phyloP scores from a whole-genome alignment of 2,113 vertebrate genomes.

The Propithecus coquereli region DNA sequence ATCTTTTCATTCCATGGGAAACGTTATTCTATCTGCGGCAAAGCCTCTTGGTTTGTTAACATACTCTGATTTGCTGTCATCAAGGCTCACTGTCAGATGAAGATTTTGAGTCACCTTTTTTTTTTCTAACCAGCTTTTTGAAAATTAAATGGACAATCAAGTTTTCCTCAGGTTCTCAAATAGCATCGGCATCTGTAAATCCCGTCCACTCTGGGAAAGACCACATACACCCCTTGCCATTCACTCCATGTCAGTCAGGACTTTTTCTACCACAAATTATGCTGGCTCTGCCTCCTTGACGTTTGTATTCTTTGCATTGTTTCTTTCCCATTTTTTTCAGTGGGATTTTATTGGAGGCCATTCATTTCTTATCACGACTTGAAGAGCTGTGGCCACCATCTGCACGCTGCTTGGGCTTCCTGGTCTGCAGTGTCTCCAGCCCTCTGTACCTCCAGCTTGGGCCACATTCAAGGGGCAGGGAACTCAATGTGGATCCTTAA shows the following conservation, averaged over 20 bases:
- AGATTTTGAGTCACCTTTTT: not conserved
- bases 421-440: not conserved
- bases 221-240: not conserved
- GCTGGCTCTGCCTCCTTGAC: not conserved
- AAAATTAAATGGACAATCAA: not conserved
- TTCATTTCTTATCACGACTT: not conserved
- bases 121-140: conserved; percentile 8
- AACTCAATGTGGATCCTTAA: not conserved
- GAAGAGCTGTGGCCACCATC: not conserved
- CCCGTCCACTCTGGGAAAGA: not conserved
- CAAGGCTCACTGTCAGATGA: not conserved
- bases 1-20: not conserved
- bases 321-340: not conserved
- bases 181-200: not conserved
- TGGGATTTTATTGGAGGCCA: not conserved
- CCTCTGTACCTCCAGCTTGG: not conserved
- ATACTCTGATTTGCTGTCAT: not conserved
- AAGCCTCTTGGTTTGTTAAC: not conserved
- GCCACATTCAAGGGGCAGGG: not conserved
- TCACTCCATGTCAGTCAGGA: not conserved
- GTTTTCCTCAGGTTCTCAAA: not conserved
- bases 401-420: not conserved
- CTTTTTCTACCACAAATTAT: not conserved
- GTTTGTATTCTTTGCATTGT: not conserved
- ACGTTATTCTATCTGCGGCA: not conserved